Base-by-base conservation (phyloP, 2,888 invertebrate genomes). In the Chloroclystis v-ata region DNA sequence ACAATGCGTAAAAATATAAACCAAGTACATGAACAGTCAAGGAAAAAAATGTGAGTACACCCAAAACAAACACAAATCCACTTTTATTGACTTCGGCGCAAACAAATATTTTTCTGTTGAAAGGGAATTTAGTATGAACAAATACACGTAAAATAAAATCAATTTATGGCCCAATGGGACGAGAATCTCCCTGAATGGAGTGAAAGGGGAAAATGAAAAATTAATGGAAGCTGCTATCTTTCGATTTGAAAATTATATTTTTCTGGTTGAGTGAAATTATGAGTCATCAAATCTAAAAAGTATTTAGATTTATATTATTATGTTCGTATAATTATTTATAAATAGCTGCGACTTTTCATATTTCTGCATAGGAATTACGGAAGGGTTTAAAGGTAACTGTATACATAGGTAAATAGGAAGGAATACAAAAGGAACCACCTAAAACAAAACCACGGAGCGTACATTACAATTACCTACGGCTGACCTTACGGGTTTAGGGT, bases 111-210 rank as follows among this genome's bases (percentile, higher is more conserved):
- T 48, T 49, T 38, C 37, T 24, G 49, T 44, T 51, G 47, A 49
- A 52, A 52, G 47, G 43, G 54, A 57, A 54, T 52, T 45, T 46
- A 30, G 33, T 32, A 51, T 33, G 42, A 49, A 57, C 59, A 61
- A 61, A 65, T 53, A 62, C 52, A 59, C 61, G 61, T 65, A 63
- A 67, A 72, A 74, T 71, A 73, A 71, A 75, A 78, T 75, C 72
- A 75, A 71, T 72, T 74, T 61, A 65, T 61, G 57, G 59, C 59
- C 63, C 61, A 57, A 49, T 60, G 57, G 57, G 58, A 59, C 61
- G 61, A 62, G 62, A 63, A 44, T 32, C 35, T 62, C 61, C 65
- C 51, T 60, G 63, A 65, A 63, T 62, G 57, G 60, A 53, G 61
- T 63, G 65, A 67, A 66, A 70, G 65, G 65, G 65, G 63, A 62